phyloP scores from a whole-genome alignment of 2,888 invertebrate species.

The Mechanitis mazaeus region DNA sequence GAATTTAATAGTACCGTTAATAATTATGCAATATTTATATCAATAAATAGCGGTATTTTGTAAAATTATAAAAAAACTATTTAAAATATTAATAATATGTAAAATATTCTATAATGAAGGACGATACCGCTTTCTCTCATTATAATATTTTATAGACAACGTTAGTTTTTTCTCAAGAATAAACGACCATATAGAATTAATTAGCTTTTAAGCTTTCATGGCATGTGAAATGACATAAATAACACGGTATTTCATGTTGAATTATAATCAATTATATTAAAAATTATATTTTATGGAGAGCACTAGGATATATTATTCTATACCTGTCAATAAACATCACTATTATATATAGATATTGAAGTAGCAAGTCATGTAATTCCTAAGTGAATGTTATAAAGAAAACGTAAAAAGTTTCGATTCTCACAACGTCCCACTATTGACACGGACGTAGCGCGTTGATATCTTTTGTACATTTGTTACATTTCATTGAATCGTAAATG shows the following conservation, averaged over 20 bases:
- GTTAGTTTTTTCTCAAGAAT: conserved; percentile 24
- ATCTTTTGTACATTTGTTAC: conserved; percentile 61
- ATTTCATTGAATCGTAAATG: conserved; percentile 29
- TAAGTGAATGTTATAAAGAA: conserved; percentile 37
- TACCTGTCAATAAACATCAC: no score
- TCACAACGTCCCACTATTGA: conserved; percentile 31
- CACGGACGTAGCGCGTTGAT: conserved; percentile 60
- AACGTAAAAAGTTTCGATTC: conserved; percentile 34
- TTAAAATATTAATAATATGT: conserved; percentile 17
- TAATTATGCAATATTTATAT: no score
- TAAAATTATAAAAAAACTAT: no score
- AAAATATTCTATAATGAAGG: conserved; percentile 29
- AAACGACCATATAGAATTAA: conserved; percentile 16
- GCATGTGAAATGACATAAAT: no score
- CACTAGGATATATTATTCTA: no score
- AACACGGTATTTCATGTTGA: no score
- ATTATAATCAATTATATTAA: no score
- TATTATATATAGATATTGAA: conserved; percentile 17
- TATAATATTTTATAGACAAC: conserved; percentile 31
- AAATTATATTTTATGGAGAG: no score
- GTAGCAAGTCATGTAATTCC: conserved; percentile 40
- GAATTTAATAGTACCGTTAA: no score
- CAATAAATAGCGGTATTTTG: no score
- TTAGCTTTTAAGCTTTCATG: conserved; percentile 13
- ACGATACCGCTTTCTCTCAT: conserved; percentile 34